Evolutionary conservation across 1,140 invertebrate genomes (phyloP), one percentile per base, ranked within the genome.

Genomic region (Lasioglossum albipes): DNA sequence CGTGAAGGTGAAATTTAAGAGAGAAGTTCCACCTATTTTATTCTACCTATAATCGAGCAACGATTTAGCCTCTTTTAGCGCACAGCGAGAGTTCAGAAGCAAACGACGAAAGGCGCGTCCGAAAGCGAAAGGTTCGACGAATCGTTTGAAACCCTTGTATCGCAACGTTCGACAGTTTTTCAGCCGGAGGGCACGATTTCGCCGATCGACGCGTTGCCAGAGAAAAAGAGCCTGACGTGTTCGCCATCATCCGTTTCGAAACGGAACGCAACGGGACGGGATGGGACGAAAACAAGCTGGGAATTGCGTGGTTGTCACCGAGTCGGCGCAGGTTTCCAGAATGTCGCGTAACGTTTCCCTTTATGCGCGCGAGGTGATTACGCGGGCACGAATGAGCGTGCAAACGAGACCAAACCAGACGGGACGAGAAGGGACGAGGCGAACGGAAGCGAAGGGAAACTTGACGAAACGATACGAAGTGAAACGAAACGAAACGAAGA

Each of bases 401-500:
- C 62, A 57, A 27, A 52, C 22, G n/a, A 27, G 57, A 27, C 59
- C 7, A 27, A 27, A 22, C 57, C 20, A 54, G 20, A 66, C 59
- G 76, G 64, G 62, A 54, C 13, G 13, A 16, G 52, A 54, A 13
- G 52, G 6, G 52, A 20, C 16, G 52, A 16, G 52, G 13, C 66
- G 69, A 66, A 42, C 62, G 22, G n/a, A 68, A 36, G 41, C 36
- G 75, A 82, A 57, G 68, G 31, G 61, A 84, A 73, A 76, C 57
- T 36, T 66, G 61, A 9, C n/a, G 52, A 68, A 54, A 62, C 59
- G 68, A 72, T 61, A 61, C 49, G 52, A 73, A 77, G 62, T 69
- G 79, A 77, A 67, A 52, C 54, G 67, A 69, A 76, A 41, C 71
- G 82, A 71, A 59, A 41, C 67, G 69, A 70, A 62, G 65, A 86